These are phyloP conservation scores for Kryptopterus vitreolus DNA, from an alignment of 2,797 vertebrate genomes.

Conservation along the genomic window DNA sequence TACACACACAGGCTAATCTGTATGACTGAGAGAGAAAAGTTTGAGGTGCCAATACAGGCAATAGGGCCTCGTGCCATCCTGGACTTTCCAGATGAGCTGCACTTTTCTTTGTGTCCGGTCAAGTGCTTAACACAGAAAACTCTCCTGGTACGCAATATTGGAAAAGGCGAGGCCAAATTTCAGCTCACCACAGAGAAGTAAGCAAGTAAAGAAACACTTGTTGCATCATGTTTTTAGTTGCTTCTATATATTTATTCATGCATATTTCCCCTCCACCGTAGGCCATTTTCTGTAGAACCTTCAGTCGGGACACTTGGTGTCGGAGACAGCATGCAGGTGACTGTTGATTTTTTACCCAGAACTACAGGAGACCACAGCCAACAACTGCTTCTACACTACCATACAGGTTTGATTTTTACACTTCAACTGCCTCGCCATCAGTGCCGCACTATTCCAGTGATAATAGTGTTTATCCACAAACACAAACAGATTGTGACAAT, in stretches of 20 bases:
- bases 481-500: not conserved
- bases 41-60: conserved; percentile 82
- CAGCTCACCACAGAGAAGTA: conserved; percentile 76
- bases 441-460: not conserved
- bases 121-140: conserved; percentile 81
- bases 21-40: conserved; percentile 84
- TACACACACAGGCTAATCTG: conserved; percentile 80
- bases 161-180: conserved; percentile 78
- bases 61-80: conserved; percentile 84
- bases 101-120: conserved; percentile 79
- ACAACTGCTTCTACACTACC: conserved; percentile 75
- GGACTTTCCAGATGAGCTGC: conserved; percentile 81
- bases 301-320: conserved; percentile 71
- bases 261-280: conserved; percentile 54
- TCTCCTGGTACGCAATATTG: conserved; percentile 81
- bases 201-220: conserved; percentile 1
- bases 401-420: conserved; percentile 74
- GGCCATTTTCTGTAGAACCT: conserved; percentile 83
- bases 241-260: not conserved
- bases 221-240: not conserved
- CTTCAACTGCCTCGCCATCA: not conserved
- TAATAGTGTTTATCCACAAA: not conserved
- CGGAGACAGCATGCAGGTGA: conserved; percentile 78
- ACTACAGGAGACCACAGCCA: conserved; percentile 68
- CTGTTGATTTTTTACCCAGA: conserved; percentile 79